Evolutionary conservation across 2,888 invertebrate genomes (phyloP).

Genomic region (Drosophila vallismaia): DNA sequence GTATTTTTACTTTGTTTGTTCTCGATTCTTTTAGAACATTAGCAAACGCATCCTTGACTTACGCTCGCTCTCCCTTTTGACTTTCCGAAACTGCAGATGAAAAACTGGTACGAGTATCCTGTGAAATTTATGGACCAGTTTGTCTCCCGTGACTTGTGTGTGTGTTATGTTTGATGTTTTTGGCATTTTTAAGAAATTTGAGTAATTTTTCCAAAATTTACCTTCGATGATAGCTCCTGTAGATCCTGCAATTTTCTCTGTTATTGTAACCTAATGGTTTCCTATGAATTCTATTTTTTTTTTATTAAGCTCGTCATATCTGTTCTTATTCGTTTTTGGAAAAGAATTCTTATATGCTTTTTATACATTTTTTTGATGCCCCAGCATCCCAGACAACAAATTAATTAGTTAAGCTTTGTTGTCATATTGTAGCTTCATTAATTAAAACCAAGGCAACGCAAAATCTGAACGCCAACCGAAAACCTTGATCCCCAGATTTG

Average conservation of each 20-base stretch:
- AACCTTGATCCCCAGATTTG: constrained; percentile 58
- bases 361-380: background rate
- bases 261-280: background rate
- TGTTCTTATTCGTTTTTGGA: background rate
- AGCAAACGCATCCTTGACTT: constrained; percentile 53
- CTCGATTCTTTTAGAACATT: constrained; percentile 59
- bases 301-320: background rate
- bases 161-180: background rate
- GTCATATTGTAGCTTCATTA: constrained; percentile 70
- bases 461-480: constrained; percentile 32
- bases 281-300: background rate
- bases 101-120: constrained; percentile 11
- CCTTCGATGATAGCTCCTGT: background rate
- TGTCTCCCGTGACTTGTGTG: constrained; percentile 4
- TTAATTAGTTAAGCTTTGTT: constrained; percentile 70
- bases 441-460: constrained; percentile 56
- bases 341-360: background rate
- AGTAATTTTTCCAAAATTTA: background rate
- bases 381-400: constrained; percentile 48
- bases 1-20: constrained; percentile 54
- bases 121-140: constrained; percentile 13
- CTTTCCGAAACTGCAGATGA: constrained; percentile 10
- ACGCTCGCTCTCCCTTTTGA: background rate
- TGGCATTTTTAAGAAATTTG: constrained; percentile 18
- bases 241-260: no score